Evolutionary conservation across 2,797 vertebrate species (phyloP).

Genomic region (Anniella stebbinsi): DNA sequence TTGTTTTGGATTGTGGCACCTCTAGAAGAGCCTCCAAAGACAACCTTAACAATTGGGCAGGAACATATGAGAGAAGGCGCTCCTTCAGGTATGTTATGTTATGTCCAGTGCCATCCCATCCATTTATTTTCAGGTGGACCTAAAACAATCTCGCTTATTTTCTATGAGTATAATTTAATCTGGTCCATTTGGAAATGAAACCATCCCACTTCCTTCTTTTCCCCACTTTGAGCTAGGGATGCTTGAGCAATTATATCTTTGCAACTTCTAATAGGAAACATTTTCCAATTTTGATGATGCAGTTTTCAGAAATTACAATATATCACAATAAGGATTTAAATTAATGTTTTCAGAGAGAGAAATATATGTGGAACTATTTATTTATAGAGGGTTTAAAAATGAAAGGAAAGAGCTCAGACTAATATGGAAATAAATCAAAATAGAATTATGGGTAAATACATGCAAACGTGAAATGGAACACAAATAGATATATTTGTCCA

Average conservation of each 20-base stretch:
- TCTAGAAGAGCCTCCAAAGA: too few relatives aligned
- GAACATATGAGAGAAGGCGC: too few relatives aligned
- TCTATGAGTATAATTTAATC: background rate
- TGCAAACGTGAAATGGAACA: background rate
- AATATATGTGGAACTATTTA: background rate
- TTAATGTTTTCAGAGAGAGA: background rate
- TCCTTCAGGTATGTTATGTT: background rate
- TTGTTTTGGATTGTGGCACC: too few relatives aligned
- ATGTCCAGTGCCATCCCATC: background rate
- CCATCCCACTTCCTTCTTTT: background rate
- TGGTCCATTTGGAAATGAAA: background rate
- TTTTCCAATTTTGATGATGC: background rate
- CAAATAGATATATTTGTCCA: background rate
- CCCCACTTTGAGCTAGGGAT: background rate
- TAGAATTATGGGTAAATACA: background rate
- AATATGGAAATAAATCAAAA: background rate
- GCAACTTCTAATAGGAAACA: background rate
- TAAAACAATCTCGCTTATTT: background rate
- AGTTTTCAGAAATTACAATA: background rate
- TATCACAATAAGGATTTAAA: background rate
- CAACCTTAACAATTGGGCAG: too few relatives aligned
- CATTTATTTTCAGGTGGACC: background rate
- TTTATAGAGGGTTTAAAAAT: background rate
- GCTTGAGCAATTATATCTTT: background rate
- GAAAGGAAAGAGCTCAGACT: too few relatives aligned